Base-by-base conservation (phyloP, 92 coral and sea anemone genomes). In the Porites lobata region DNA sequence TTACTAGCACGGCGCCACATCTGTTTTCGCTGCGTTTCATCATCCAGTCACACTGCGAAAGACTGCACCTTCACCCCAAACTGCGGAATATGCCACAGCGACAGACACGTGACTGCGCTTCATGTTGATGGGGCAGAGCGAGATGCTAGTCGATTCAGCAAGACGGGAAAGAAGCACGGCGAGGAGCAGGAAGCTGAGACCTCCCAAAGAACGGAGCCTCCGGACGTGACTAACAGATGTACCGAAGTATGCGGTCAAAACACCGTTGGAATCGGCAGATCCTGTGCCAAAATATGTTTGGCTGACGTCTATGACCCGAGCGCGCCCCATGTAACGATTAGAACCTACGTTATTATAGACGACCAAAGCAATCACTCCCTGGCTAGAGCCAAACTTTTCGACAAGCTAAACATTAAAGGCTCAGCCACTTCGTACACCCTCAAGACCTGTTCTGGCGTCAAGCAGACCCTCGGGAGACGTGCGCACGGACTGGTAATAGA, bases 141-240 rank as follows among this genome's bases (percentile, higher is more conserved):
- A n/a, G 26, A 24, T 24, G 26, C 8, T 53, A 56, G 19, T 58
- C 83, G 17, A 54, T 50, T 38, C 8, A 71, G 19, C 57, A 70
- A 58, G n/a, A 47, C 26, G 26, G 26, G 26, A 24, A 24, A 24
- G 71, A 0, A 71, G 1, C 12, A 61, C 1, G 1, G 1, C 4
- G 13, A 7, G 56, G 78, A 38, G 19, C 71, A 0, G 19, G 19
- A 13, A 18, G 80, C 63, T 19, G 76, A 59, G 67, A 83, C 66
- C 64, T 75, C 53, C 63, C 89, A 92, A 14, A 92, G 94, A 71
- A 78, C 54, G 94, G 94, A 91, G 94, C 14, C 89, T 8, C 24
- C 17, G n/a, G 61, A 82, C 1, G 20, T 82, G 0, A 50, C 79
- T 22, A 5, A 73, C 8, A 73, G 51, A 0, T 91, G 94, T 86